Evolutionary conservation across 2,113 vertebrate species (phyloP).

Genomic region (Calonectris borealis): DNA sequence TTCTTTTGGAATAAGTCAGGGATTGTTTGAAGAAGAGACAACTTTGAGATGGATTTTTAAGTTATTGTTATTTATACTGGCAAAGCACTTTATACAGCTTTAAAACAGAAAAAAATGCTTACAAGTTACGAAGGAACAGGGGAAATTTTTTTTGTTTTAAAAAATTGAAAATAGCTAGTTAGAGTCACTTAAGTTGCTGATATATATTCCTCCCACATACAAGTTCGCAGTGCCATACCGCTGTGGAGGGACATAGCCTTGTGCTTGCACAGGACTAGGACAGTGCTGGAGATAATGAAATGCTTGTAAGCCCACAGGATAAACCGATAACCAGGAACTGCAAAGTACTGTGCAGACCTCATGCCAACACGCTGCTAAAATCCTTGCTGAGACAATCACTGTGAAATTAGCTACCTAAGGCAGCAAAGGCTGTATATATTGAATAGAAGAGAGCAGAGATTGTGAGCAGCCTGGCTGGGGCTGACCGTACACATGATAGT

Average conservation of each 20-base stretch:
- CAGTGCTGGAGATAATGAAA: not conserved
- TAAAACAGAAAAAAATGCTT: not conserved
- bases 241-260: not conserved
- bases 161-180: not conserved
- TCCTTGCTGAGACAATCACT: not conserved
- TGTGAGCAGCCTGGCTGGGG: not conserved
- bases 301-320: not conserved
- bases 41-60: not conserved
- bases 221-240: fast-evolving
- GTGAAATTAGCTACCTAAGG: not conserved
- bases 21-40: not conserved
- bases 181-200: not conserved
- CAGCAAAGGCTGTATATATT: fast-evolving
- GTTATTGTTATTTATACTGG: not conserved
- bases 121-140: not conserved
- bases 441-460: not conserved
- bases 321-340: not conserved
- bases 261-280: fast-evolving
- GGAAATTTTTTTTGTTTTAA: not conserved
- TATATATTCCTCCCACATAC: not conserved
- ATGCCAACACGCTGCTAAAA: fast-evolving
- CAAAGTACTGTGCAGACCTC: not conserved
- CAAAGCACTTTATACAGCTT: not conserved
- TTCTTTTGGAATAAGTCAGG: not conserved
- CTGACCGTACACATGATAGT: fast-evolving